Percentiles rank a stretch among this genome's conserved stretches.
phyloP scores from a whole-genome alignment of 2,113 vertebrate species.

The Ceyx melanurus region DNA sequence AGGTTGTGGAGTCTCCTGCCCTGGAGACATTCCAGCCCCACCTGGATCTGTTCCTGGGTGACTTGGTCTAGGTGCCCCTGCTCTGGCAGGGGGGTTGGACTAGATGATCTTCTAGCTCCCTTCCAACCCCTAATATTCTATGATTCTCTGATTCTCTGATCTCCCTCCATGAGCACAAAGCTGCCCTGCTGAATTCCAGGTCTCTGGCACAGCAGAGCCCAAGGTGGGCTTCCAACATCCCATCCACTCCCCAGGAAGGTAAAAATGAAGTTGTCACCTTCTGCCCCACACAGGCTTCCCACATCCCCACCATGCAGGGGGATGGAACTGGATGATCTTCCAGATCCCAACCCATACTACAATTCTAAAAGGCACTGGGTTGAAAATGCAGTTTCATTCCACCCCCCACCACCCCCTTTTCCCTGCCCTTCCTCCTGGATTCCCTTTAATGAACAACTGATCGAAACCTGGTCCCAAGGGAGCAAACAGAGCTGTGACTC shows the following conservation, averaged over 20 bases:
- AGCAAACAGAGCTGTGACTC: conserved; percentile 80
- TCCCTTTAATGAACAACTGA: conserved; percentile 82
- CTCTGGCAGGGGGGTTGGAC: too few species aligned
- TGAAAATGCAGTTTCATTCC: conserved; percentile 54
- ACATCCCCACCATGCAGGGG: background rate
- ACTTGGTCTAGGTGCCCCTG: too few species aligned
- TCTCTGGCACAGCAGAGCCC: too few species aligned
- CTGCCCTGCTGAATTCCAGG: background rate
- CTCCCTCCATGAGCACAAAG: background rate
- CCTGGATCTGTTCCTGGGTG: too few species aligned
- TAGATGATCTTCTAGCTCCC: too few species aligned
- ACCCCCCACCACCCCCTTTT: background rate
- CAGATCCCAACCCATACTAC: background rate
- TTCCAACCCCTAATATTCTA: too few species aligned
- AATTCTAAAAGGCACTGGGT: background rate
- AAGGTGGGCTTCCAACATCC: background rate
- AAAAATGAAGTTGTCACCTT: background rate
- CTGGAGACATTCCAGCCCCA: too few species aligned
- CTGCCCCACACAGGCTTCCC: background rate
- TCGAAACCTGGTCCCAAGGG: conserved; percentile 81
- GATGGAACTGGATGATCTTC: background rate
- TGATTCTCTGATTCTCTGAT: too few species aligned
- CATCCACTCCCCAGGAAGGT: background rate
- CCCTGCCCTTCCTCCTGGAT: conserved; percentile 70
- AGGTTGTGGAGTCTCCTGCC: too few species aligned